Evolutionary conservation across 35 echinoderm and acorn worm species (phyloP).

Genomic region (Diadema setosum): DNA sequence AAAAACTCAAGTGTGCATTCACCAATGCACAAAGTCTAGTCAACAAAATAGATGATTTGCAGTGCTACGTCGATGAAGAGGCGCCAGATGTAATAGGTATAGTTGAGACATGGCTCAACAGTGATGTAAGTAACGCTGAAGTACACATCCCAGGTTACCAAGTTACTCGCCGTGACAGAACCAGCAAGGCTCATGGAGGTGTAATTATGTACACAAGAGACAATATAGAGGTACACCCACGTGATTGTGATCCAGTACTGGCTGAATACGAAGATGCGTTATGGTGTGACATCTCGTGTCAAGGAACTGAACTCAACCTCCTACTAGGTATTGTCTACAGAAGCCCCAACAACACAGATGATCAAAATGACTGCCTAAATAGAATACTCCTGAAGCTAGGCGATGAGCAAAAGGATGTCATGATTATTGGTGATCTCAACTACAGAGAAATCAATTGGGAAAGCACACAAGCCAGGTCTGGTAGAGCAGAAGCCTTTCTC

Average conservation of each 20-base stretch:
- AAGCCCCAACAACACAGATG: conserved; percentile 6
- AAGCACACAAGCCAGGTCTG: neutral
- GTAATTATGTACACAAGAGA: conserved; percentile 21
- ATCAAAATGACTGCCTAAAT: neutral
- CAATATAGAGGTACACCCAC: neutral
- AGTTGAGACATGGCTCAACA: conserved; percentile 34
- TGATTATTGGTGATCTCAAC: conserved; percentile 20
- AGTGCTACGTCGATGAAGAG: conserved; percentile 11
- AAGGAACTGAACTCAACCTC: conserved; percentile 6
- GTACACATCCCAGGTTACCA: conserved; percentile 30
- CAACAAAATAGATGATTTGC: conserved; percentile 18
- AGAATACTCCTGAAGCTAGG: neutral
- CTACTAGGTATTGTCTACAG: conserved; percentile 27
- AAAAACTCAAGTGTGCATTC: conserved; percentile 6
- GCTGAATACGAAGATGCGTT: conserved; percentile 5
- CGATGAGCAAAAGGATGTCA: neutral
- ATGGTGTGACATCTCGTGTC: conserved; percentile 23
- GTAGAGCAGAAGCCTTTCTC: conserved; percentile 24
- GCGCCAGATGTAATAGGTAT: conserved; percentile 21
- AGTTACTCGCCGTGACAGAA: neutral
- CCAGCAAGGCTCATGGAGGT: neutral
- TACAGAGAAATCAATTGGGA: conserved; percentile 25
- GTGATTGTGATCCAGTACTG: neutral
- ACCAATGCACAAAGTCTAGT: conserved; percentile 32
- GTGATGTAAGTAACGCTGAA: neutral